Conservation (phyloP, 2,797 vertebrate species). For the Synanceia verrucosa region DNA sequence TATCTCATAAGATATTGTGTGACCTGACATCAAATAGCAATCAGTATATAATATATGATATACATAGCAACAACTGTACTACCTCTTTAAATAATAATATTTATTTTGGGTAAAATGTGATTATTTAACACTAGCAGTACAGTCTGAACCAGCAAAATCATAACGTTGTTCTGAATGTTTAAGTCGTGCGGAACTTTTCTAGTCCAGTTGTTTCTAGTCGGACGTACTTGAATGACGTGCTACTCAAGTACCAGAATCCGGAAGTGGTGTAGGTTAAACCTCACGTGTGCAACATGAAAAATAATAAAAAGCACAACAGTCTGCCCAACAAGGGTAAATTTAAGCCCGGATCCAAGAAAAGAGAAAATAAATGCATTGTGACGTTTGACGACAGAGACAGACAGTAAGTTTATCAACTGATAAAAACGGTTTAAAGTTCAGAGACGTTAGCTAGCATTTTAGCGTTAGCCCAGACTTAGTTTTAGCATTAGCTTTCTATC, state of each 20-base stretch:
- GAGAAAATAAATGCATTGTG: constrained; percentile 77
- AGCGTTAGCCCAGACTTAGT: neutral
- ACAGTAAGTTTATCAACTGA: constrained; percentile 70
- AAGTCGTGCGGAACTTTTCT: neutral
- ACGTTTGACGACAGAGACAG: constrained; percentile 80
- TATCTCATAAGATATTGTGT: neutral
- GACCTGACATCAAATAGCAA: neutral
- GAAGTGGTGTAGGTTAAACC: neutral
- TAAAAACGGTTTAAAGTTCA: neutral
- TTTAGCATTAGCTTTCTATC: neutral
- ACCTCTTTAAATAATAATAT: neutral
- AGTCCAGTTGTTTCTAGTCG: constrained; percentile 37
- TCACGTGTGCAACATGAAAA: constrained; percentile 78
- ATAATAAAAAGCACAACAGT: constrained; percentile 49
- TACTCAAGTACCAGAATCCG: neutral
- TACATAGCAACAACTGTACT: neutral
- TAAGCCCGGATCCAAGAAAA: constrained; percentile 74
- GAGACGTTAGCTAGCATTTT: neutral
- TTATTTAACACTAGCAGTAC: neutral
- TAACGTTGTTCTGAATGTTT: neutral
- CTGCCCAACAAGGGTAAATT: constrained; percentile 45
- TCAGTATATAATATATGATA: neutral
- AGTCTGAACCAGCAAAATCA: neutral
- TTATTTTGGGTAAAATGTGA: neutral
- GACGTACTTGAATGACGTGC: constrained; percentile 19